Base-by-base conservation (phyloP, 2,797 vertebrate species). In the Todus mexicanus region DNA sequence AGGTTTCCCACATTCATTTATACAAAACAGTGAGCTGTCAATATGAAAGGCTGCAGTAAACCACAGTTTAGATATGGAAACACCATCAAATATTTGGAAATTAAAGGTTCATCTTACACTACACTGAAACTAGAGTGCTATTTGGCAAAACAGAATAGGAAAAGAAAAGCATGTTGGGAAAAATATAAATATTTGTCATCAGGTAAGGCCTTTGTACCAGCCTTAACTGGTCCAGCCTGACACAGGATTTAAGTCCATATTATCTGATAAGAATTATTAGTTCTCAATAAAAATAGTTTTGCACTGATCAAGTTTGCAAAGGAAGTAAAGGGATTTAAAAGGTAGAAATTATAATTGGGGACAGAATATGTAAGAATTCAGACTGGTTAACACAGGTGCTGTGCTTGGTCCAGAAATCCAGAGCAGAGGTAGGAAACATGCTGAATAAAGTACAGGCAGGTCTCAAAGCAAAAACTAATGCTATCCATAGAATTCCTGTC, bases 1-100 rank as follows among this genome's bases (percentile, higher is more conserved):
- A 93, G n/a, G n/a, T 71, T 89, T 88, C 78, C 61, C 54, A 51
- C 21, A 15, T 22, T 92, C 83, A 87, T 86, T 96, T 87, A 90
- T 40, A 91, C 48, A 71, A 84, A 86, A 79, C 21, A 80, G 38
- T 38, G 57, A 93, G 77, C 57, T 90, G 71, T 91, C 90, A 84
- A 53, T 68, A 84, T 37, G 68, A 93, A 81, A 76, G 76, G 12
- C 63, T 93, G 60, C 45, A 90, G 60, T 70, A 88, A 45, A 82
- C 66, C 74, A 48, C 18, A 59, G 74, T 54, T 64, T 68, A 84
- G 42, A 89, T 37, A 78, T 0, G 3, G 70, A 86, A 93, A 91
- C 56, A 82, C 20, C 14, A 7, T 5, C 40, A 90, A 90, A 84
- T 84, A 87, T 74, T 70, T 92, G n/a, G 69, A 90, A 95, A 83